These are phyloP conservation scores for Formica aserva DNA, from an alignment of 2,888 invertebrate genomes.

Conservation along the genomic window DNA sequence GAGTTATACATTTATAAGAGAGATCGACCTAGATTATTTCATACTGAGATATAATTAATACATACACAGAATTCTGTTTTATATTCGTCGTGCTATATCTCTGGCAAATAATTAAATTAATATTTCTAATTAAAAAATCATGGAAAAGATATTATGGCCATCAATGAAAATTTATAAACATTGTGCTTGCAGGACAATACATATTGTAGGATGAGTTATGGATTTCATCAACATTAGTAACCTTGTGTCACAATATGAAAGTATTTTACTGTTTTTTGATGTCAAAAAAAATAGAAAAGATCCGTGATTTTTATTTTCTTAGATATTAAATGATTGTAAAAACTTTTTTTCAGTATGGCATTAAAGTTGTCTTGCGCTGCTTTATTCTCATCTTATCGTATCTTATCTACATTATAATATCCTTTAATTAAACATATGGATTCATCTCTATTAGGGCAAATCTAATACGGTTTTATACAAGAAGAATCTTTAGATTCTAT, in stretches of 20 bases:
- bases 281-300: slow-evolving; percentile 15
- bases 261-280: neutral
- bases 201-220: slow-evolving; percentile 40
- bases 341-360: neutral
- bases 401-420: slow-evolving; percentile 38
- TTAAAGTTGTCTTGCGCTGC: slow-evolving; percentile 12
- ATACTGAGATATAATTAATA: slow-evolving; percentile 68
- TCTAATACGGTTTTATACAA: slow-evolving; percentile 8
- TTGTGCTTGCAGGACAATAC: slow-evolving; percentile 50
- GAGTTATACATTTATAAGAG: slow-evolving; percentile 60
- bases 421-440: slow-evolving; percentile 24
- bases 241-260: neutral
- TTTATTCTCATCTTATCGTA: slow-evolving; percentile 20
- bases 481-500: slow-evolving; percentile 25
- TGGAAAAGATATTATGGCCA: slow-evolving; percentile 21
- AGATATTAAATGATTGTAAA: neutral
- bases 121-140: slow-evolving; percentile 74
- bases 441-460: slow-evolving; percentile 35
- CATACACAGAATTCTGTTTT: slow-evolving; percentile 68
- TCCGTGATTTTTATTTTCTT: neutral
- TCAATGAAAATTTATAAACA: slow-evolving; percentile 25
- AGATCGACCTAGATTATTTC: slow-evolving; percentile 52
- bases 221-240: slow-evolving; percentile 20
- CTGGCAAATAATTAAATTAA: slow-evolving; percentile 72
- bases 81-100: slow-evolving; percentile 62